These are phyloP conservation scores for Allophyes oxyacanthae DNA, from an alignment of 2,888 invertebrate species.

Conservation along the genomic window DNA sequence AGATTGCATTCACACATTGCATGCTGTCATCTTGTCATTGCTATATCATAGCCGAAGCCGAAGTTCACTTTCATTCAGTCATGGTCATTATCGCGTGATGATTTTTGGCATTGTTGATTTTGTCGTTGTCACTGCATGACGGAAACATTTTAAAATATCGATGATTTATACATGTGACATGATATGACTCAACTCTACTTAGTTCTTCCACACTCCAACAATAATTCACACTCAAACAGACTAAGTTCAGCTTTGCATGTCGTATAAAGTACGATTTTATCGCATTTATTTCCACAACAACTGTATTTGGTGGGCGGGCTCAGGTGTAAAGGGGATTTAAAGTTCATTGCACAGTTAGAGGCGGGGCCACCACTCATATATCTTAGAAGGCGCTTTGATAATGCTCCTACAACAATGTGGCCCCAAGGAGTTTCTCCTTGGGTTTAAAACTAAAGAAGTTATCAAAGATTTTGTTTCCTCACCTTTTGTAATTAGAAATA, in stretches of 20 bases:
- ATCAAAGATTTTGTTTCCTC: constrained; percentile 43
- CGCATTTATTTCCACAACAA: constrained; percentile 79
- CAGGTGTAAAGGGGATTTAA: constrained; percentile 85
- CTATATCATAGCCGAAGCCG: no score
- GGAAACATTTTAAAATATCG: no score
- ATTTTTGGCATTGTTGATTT: no score
- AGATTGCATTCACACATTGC: no score
- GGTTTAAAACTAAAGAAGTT: constrained; percentile 67
- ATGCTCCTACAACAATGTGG: constrained; percentile 73
- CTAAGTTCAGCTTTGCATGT: constrained; percentile 74
- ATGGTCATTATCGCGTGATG: no score
- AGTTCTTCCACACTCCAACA: constrained; percentile 48
- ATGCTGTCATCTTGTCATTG: no score
- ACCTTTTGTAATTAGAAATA: constrained; percentile 50
- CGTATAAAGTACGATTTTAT: constrained; percentile 80
- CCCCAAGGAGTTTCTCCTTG: constrained; percentile 61
- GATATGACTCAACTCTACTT: no score
- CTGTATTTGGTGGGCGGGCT: constrained; percentile 82
- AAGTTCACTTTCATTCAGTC: no score
- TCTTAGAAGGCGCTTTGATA: constrained; percentile 80
- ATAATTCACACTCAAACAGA: constrained; percentile 70
- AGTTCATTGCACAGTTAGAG: constrained; percentile 85
- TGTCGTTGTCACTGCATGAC: no score
- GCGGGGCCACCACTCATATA: constrained; percentile 80
- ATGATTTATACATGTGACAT: no score